Base-by-base conservation (phyloP, 2,113 vertebrate genomes). In the Silurus meridionalis region DNA sequence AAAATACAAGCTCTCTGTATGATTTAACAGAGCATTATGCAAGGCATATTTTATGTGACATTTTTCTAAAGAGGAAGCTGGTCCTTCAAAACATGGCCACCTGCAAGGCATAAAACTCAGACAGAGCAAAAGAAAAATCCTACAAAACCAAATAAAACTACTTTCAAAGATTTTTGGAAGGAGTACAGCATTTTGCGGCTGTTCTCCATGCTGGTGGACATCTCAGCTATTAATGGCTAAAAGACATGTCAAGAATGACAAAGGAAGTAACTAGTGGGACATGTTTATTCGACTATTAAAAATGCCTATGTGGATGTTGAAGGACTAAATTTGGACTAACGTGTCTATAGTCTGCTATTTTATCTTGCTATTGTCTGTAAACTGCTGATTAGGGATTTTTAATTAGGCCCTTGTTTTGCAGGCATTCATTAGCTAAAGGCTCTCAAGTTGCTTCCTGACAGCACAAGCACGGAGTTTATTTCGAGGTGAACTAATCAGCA, bases 11-110 rank as follows among this genome's bases (percentile, higher is more conserved):
- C 19, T 74, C 72, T 53, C 72, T 14, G 23, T 14, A 53, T 53
- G 50, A 74, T 46, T 48, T 17, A 48, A 50, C 48, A 9, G 37
- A 50, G 15, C 71, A 50, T 19, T 9, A 48, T 37, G 3, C 37
- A 5, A 50, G 11, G 48, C 9, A 4, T 11, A 2, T 71, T 52
- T 74, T 53, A 58, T 58, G 53, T 82, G 75, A 86, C 89, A 88
- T 88, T 91, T 91, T 91, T 74, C 71, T 74, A 74, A 74, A 23
- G 86, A 88, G 86, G 55, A 58, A 53, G 80, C 80, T 82, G 74
- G 63, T 57, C 21, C 61, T 78, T 57, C 19, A 23, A 25, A 84
- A 67, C n/a, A 64, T 64, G 4, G 63, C 80, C 46, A 46, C 77
- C 82, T 61, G 67, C 17, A 25, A 82, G 13, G 21, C 2, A 21